phyloP scores from a whole-genome alignment of 2,797 vertebrate genomes.

The Hydrolagus colliei region DNA sequence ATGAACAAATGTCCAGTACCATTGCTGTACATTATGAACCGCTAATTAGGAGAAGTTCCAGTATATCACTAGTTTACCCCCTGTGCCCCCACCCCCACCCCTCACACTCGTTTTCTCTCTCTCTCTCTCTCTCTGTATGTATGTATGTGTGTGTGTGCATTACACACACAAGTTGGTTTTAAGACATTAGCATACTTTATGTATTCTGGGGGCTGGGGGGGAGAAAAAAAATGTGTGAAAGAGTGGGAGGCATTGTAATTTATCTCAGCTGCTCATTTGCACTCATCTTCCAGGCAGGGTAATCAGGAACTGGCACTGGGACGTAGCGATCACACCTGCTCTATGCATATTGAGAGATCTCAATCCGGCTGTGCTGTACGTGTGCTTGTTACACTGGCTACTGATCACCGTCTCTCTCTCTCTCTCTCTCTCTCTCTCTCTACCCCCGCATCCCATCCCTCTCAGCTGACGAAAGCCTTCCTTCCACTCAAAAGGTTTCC shows the following conservation, averaged over 20 bases:
- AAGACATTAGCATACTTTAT: constrained; percentile 62
- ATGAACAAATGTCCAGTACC: not conserved
- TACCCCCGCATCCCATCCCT: constrained; percentile 33
- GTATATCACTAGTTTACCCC: constrained; percentile 43
- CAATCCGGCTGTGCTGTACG: constrained; percentile 54
- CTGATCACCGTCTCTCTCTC: constrained; percentile 52
- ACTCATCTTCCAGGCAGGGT: constrained; percentile 35
- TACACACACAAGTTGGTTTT: constrained; percentile 37
- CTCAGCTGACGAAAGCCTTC: constrained; percentile 20
- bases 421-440: constrained; percentile 34
- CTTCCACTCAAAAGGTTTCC: constrained; percentile 20
- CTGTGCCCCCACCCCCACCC: constrained; percentile 42
- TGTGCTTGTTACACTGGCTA: constrained; percentile 49
- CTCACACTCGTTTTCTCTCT: constrained; percentile 37
- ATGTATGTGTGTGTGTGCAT: constrained; percentile 33
- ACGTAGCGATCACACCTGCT: constrained; percentile 35
- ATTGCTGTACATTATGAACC: not conserved
- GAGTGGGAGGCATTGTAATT: constrained; percentile 41
- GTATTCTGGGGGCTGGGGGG: constrained; percentile 40
- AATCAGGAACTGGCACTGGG: constrained; percentile 7
- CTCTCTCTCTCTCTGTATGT: constrained; percentile 35
- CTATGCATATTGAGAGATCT: constrained; percentile 35
- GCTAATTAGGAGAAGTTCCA: constrained; percentile 39
- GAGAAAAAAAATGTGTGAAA: constrained; percentile 33
- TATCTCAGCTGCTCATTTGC: constrained; percentile 46